phyloP scores from a whole-genome alignment of 1,140 invertebrate genomes.

The Drosophila punjabiensis region DNA sequence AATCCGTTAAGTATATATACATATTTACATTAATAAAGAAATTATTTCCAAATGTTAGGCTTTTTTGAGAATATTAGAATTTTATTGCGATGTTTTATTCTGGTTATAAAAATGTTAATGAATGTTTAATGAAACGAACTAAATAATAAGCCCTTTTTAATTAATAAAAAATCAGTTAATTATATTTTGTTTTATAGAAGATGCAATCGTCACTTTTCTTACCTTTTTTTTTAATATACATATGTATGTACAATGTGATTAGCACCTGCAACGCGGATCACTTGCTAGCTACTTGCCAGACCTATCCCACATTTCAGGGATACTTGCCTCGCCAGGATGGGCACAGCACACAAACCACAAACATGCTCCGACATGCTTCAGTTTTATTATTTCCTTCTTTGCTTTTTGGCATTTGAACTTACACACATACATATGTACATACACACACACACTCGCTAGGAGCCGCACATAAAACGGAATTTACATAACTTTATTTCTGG shows the following conservation, averaged over 20 bases:
- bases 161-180: background rate
- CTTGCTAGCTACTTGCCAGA: constrained; percentile 5
- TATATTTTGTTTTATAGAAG: background rate
- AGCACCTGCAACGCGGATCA: background rate
- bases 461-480: constrained; percentile 57
- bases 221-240: background rate
- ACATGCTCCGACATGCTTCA: constrained; percentile 43
- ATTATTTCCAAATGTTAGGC: background rate
- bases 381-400: constrained; percentile 76
- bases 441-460: constrained; percentile 3
- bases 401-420: constrained; percentile 56
- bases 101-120: background rate
- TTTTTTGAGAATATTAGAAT: background rate
- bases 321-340: background rate
- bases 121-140: background rate
- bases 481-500: constrained; percentile 82
- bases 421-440: background rate
- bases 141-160: background rate
- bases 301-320: constrained; percentile 14
- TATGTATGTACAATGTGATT: constrained; percentile 1
- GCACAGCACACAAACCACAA: constrained; percentile 34
- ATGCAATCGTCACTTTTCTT: background rate
- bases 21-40: no score
- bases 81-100: background rate
- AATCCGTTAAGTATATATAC: no score